Evolutionary conservation across 2,888 invertebrate species (phyloP), one percentile per base, ranked within the genome.

Genomic region (Euclidia mi): DNA sequence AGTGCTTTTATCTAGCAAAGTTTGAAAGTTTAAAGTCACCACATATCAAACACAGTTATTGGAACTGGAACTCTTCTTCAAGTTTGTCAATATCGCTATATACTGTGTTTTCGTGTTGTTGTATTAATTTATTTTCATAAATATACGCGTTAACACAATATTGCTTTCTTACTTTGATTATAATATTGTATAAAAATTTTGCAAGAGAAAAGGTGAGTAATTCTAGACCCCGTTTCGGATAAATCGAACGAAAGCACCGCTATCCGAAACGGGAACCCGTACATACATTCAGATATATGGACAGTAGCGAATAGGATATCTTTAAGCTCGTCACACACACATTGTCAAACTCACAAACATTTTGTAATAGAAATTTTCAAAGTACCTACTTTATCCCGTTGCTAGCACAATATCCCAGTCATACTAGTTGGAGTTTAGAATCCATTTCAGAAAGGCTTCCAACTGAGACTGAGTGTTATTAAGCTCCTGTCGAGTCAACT

Each of bases 401-500:
- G 50, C 45, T 50, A 65, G 58, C 32, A 57, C 48, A 57, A 71
- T 56, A 65, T 48, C 45, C 40, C 46, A 62, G 50, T 59, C 59
- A 43, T 70, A 50, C 44, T 67, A 55, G 58, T 58, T 38, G 46
- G 47, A 67, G 64, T 65, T 67, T 68, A 68, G 71, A 75, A 69
- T 76, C 57, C 60, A 67, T 74, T 76, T 65, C 64, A 67, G 58
- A 65, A 65, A 69, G 62, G 73, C 72, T 71, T 76, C 63, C 61
- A 71, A 73, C 72, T 59, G 65, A 74, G 74, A 71, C 76, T 60
- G 77, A 76, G 74, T 74, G 72, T 78, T 77, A 81, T 84, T 79
- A 83, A 78, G 79, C 78, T 72, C 53, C 75, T 79, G 80, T 78
- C 81, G 76, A 80, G 75, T 76, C 72, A 67, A 73, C 68, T 75